A percentile compares a stretch with the other conserved stretches of the same genome.
phyloP scores from a whole-genome alignment of 1,140 invertebrate genomes.

The Aphidius gifuensis region DNA sequence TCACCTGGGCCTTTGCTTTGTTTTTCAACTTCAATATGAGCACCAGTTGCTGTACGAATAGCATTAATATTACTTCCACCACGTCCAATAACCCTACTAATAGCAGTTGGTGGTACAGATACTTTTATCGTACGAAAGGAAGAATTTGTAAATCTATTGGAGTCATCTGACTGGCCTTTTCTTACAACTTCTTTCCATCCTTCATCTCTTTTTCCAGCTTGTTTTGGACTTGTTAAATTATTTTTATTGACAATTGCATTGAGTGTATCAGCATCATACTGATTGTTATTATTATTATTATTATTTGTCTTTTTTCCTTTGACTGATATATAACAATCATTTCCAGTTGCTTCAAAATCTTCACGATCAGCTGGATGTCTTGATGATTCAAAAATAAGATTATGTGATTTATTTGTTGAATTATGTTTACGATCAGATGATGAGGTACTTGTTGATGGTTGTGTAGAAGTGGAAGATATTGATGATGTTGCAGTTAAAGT shows the following conservation, averaged over 20 bases:
- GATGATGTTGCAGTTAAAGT: background rate
- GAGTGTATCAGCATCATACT: conserved; percentile 50
- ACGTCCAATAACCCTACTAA: conserved; percentile 92
- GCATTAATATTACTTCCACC: conserved; percentile 97
- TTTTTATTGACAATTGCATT: conserved; percentile 42
- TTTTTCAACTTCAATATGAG: conserved; percentile 97
- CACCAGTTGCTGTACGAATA: conserved; percentile 89
- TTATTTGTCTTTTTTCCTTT: conserved; percentile 56
- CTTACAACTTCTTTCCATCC: conserved; percentile 96
- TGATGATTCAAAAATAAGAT: conserved; percentile 60
- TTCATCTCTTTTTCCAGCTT: conserved; percentile 77
- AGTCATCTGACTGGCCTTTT: conserved; percentile 60
- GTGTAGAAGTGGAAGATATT: conserved; percentile 19
- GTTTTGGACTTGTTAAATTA: conserved; percentile 67
- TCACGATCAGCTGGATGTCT: conserved; percentile 65
- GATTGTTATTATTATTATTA: conserved; percentile 32
- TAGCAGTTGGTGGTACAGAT: conserved; percentile 89
- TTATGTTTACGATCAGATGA: conserved; percentile 50
- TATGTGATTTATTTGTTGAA: conserved; percentile 28
- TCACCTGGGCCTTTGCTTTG: conserved; percentile 92
- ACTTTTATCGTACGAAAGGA: conserved; percentile 72
- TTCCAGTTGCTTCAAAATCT: conserved; percentile 68
- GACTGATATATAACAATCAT: conserved; percentile 57
- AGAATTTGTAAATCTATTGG: conserved; percentile 52
- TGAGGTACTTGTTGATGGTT: conserved; percentile 27